Evolutionary conservation across 2,888 invertebrate species (phyloP).

Genomic region (Nudaria mundana): DNA sequence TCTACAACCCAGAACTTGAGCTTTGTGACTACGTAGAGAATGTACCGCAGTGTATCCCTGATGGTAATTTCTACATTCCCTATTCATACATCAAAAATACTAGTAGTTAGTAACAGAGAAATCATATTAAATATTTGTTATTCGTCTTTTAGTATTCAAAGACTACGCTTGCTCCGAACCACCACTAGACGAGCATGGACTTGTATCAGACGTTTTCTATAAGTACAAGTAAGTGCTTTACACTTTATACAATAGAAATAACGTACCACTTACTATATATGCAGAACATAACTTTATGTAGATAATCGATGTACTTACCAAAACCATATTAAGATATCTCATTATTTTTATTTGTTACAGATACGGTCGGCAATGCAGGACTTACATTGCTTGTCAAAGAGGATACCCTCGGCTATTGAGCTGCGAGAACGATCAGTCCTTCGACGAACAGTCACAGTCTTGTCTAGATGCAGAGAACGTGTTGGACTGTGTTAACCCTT

Average conservation of each 20-base stretch:
- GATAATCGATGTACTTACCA: no score
- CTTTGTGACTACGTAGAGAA: slow-evolving; percentile 62
- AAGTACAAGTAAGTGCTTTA: slow-evolving; percentile 45
- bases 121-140: neutral
- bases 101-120: neutral
- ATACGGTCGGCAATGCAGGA: slow-evolving; percentile 45
- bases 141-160: slow-evolving; percentile 37
- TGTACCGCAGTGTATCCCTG: slow-evolving; percentile 52
- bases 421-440: slow-evolving; percentile 55
- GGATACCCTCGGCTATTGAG: slow-evolving; percentile 55
- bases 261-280: no score
- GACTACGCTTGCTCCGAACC: slow-evolving; percentile 48
- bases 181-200: slow-evolving; percentile 32
- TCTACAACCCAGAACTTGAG: slow-evolving; percentile 42
- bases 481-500: slow-evolving; percentile 17
- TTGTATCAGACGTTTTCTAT: slow-evolving; percentile 29
- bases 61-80: slow-evolving; percentile 28
- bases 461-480: slow-evolving; percentile 41
- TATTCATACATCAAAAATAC: neutral
- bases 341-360: slow-evolving; percentile 33
- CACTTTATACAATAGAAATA: no score
- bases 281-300: no score
- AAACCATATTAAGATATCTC: no score
- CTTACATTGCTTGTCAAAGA: slow-evolving; percentile 53
- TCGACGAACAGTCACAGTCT: slow-evolving; percentile 40